phyloP scores from a whole-genome alignment of 2,113 vertebrate genomes.

The Paratilapia polleni region DNA sequence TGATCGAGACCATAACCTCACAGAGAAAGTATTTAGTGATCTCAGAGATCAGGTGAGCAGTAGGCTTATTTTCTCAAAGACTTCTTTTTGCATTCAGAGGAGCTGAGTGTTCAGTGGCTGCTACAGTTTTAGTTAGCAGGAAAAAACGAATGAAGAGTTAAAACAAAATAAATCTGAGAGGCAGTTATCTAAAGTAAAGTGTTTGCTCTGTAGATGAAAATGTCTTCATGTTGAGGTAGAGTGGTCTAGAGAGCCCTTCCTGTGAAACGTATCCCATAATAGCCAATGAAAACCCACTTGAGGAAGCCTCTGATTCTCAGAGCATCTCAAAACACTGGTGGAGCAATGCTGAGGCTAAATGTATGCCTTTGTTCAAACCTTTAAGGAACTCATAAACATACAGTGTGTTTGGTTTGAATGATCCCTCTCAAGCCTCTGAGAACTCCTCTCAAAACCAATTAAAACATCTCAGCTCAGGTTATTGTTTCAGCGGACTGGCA shows the following conservation, averaged over 20 bases:
- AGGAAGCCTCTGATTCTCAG: neutral
- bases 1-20: too few relatives aligned
- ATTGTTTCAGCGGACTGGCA: slow-evolving; percentile 35
- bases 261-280: neutral
- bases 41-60: neutral
- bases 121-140: accelerated
- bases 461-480: slow-evolving; percentile 44
- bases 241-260: neutral
- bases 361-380: neutral
- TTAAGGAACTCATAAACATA: neutral
- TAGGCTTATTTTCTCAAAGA: neutral
- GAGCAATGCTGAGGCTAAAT: neutral
- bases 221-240: neutral
- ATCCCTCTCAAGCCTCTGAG: slow-evolving; percentile 29
- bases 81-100: neutral
- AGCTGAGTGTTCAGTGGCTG: neutral
- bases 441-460: slow-evolving; percentile 51
- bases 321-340: neutral
- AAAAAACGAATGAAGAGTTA: neutral
- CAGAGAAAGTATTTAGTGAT: too few relatives aligned
- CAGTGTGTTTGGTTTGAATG: slow-evolving; percentile 10
- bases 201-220: neutral
- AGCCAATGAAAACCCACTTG: neutral
- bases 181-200: accelerated
- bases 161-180: neutral